These are phyloP conservation scores for Macquaria australasica DNA, from an alignment of 2,113 vertebrate genomes.

Conservation along the genomic window DNA sequence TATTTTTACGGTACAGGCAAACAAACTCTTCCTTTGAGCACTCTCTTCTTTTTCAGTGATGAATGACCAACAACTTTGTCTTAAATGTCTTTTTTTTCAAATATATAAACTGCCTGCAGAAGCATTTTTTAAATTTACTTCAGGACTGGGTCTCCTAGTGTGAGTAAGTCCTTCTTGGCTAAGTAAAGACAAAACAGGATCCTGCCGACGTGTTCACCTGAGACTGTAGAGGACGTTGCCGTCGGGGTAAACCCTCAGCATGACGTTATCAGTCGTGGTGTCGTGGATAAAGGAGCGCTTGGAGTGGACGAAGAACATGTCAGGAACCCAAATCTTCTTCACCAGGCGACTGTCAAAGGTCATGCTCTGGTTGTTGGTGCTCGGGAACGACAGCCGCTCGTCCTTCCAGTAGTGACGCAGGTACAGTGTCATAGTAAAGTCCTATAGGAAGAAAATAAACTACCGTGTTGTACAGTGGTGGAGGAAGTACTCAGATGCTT, in stretches of 20 bases:
- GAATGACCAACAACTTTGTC: not conserved
- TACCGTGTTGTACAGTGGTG: not conserved
- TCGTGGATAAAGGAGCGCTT: conserved; percentile 98
- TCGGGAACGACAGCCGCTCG: conserved; percentile 93
- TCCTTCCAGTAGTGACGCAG: conserved; percentile 98
- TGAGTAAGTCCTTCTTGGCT: not conserved
- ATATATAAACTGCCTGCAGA: not conserved
- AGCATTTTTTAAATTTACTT: not conserved
- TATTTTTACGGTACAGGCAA: not conserved
- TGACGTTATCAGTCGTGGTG: conserved; percentile 97
- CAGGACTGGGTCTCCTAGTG: not conserved
- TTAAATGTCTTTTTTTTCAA: not conserved
- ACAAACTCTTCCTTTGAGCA: not conserved
- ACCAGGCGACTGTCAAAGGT: conserved; percentile 96
- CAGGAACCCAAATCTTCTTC: conserved; percentile 99
- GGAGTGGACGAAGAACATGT: conserved; percentile 99
- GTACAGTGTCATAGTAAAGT: conserved; percentile 98
- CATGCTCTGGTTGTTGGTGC: conserved; percentile 98
- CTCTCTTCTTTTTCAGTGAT: not conserved
- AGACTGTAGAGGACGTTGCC: conserved; percentile 98
- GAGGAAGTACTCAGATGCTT: not conserved
- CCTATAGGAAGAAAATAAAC: conserved; percentile 78
- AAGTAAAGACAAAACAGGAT: not conserved
- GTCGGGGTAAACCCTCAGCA: conserved; percentile 96
- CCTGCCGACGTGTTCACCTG: conserved; percentile 82